Evolutionary conservation across 2,113 vertebrate genomes (phyloP).

Genomic region (Catagonus wagneri): DNA sequence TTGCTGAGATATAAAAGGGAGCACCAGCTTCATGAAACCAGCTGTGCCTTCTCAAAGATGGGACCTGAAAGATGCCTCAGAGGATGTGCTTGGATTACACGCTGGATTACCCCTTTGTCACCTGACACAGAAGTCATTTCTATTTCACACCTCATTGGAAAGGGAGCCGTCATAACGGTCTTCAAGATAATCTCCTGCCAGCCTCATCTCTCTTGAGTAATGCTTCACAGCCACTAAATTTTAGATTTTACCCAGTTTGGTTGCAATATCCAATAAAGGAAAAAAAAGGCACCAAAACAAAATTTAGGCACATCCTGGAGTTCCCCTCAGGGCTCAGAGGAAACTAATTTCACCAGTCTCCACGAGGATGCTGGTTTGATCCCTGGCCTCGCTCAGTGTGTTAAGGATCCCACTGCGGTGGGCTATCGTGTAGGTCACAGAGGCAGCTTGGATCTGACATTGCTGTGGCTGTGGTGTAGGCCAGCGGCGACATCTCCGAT

Average conservation of each 20-base stretch:
- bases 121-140: neutral
- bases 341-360: too few relatives aligned
- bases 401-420: too few relatives aligned
- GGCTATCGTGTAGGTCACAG: too few relatives aligned
- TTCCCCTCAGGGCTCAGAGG: too few relatives aligned
- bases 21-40: neutral
- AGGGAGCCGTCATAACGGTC: neutral
- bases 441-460: too few relatives aligned
- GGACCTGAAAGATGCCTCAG: neutral
- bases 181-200: neutral
- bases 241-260: neutral
- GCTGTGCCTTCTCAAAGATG: neutral
- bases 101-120: rapidly evolving
- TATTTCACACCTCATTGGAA: neutral
- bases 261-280: neutral
- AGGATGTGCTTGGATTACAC: neutral
- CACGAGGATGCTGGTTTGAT: too few relatives aligned
- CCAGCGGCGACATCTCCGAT: too few relatives aligned
- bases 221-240: neutral
- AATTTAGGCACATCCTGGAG: neutral
- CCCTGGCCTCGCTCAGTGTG: too few relatives aligned
- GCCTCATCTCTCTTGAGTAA: neutral
- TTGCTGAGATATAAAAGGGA: rapidly evolving
- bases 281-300: neutral
- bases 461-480: too few relatives aligned